phyloP scores from a whole-genome alignment of 2,113 vertebrate species.

The Dicerorhinus sumatrensis region DNA sequence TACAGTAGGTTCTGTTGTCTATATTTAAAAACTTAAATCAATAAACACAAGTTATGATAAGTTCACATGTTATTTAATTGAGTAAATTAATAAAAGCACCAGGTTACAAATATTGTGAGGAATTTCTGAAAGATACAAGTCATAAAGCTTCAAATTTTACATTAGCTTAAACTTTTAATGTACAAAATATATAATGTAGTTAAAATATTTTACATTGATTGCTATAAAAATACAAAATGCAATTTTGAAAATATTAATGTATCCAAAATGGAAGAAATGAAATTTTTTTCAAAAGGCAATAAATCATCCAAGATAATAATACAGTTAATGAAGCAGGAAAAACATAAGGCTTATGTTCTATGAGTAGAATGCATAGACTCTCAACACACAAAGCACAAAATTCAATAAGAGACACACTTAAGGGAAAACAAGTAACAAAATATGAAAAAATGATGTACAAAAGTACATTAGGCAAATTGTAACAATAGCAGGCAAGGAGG shows the following conservation, averaged over 20 bases:
- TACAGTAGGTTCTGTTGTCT: background rate
- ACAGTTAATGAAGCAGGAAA: background rate
- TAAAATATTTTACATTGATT: slow-evolving; percentile 8
- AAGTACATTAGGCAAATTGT: background rate
- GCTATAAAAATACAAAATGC: background rate
- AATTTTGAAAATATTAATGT: background rate
- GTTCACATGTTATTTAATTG: background rate
- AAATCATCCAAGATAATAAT: background rate
- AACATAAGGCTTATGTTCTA: background rate
- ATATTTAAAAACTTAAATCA: background rate
- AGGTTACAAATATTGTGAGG: background rate
- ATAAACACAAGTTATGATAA: background rate
- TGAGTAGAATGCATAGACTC: background rate
- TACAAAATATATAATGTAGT: background rate
- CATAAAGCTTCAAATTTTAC: background rate
- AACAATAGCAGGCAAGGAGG: background rate
- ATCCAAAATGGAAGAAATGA: background rate
- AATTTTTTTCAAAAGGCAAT: background rate
- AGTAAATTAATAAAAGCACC: background rate
- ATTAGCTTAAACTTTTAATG: background rate
- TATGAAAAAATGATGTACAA: background rate
- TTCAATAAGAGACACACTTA: background rate
- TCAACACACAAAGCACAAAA: background rate
- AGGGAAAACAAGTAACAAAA: background rate
- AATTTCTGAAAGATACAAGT: background rate